Conservation (phyloP, 2,888 invertebrate species). For the Spicauda simplicius region DNA sequence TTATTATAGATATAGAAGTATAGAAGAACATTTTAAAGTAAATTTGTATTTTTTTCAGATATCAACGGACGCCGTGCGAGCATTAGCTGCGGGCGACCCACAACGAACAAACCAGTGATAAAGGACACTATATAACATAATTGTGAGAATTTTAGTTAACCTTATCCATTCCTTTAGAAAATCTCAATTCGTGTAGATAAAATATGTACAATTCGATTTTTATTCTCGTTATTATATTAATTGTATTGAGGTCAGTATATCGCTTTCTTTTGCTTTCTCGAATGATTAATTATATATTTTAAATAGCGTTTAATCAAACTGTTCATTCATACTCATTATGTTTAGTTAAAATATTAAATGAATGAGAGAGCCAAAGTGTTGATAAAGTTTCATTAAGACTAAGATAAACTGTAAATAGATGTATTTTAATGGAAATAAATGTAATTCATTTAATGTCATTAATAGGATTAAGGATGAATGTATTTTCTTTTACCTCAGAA, state of each 20-base stretch:
- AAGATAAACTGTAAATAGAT: conserved; percentile 74
- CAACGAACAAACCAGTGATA: conserved; percentile 78
- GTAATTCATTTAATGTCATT: conserved; percentile 72
- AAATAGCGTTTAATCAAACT: conserved; percentile 44
- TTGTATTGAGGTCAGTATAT: conserved; percentile 64
- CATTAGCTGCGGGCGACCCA: conserved; percentile 72
- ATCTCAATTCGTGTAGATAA: conserved; percentile 66
- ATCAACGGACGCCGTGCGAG: conserved; percentile 80
- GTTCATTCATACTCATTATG: conserved; percentile 74
- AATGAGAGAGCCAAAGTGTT: conserved; percentile 77
- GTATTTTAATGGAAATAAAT: conserved; percentile 64
- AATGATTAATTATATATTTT: conserved; percentile 40
- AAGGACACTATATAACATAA: conserved; percentile 64
- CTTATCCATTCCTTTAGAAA: conserved; percentile 61
- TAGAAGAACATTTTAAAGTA: too few species aligned
- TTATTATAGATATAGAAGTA: too few species aligned
- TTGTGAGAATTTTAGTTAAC: conserved; percentile 67
- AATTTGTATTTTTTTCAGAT: conserved; percentile 63
- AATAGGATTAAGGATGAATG: conserved; percentile 61
- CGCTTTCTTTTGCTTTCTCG: conserved; percentile 57
- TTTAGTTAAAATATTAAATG: conserved; percentile 55
- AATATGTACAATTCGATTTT: conserved; percentile 65
- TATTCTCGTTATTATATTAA: conserved; percentile 45
- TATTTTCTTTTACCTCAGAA: conserved; percentile 72
- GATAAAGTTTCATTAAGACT: conserved; percentile 61